A percentile compares a stretch with the other conserved stretches of the same genome.
Evolutionary conservation across 2,888 invertebrate species (phyloP).

Genomic region (Drosophila pseudotalamancana): DNA sequence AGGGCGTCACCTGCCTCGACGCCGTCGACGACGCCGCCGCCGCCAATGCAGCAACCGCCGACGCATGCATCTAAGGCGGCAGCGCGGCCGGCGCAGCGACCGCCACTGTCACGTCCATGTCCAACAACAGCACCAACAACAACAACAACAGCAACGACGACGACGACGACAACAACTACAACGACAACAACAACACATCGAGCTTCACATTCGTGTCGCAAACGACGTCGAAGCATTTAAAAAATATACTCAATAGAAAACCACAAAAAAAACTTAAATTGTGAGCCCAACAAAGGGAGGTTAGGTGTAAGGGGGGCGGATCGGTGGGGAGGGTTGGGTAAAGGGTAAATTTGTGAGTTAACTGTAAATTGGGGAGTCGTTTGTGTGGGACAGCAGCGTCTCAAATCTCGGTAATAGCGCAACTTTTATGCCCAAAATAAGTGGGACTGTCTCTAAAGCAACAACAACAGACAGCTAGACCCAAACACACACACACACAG

Average conservation of each 20-base stretch:
- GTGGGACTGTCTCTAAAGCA: conserved; percentile 47
- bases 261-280: conserved; percentile 54
- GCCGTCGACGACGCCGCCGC: background rate
- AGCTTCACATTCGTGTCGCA: too few relatives aligned
- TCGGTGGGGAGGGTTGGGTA: background rate
- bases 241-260: conserved; percentile 6
- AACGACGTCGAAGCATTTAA: conserved; percentile 22
- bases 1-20: background rate
- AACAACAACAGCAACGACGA: too few relatives aligned
- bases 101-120: background rate
- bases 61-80: background rate
- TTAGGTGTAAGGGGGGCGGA: background rate
- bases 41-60: background rate
- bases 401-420: conserved; percentile 74
- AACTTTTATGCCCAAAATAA: conserved; percentile 72
- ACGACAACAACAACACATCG: too few relatives aligned
- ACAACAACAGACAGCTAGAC: conserved; percentile 1
- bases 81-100: background rate
- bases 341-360: conserved; percentile 35
- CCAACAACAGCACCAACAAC: background rate
- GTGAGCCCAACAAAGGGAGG: too few relatives aligned
- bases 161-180: too few relatives aligned
- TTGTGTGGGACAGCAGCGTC: conserved; percentile 45
- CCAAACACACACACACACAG: conserved; percentile 15
- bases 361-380: conserved; percentile 63